Conservation (phyloP, 1,140 invertebrate genomes). For the Dinoponera quadriceps region DNA sequence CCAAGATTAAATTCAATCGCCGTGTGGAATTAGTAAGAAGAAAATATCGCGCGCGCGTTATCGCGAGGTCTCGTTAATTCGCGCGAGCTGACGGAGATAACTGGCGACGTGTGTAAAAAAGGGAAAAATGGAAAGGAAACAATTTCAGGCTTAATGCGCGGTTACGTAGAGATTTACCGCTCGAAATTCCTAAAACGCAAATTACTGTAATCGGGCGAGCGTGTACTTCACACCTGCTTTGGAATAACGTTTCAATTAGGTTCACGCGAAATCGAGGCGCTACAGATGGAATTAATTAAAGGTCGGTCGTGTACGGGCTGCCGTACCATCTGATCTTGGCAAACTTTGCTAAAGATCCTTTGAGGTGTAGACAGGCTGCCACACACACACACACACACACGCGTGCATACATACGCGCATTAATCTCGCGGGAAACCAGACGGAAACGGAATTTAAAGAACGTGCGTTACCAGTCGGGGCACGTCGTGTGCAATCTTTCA, state of each 20-base stretch:
- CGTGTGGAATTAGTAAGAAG: slow-evolving; percentile 13
- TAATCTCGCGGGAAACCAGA: slow-evolving; percentile 36
- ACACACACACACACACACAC: neutral
- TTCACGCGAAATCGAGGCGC: slow-evolving; percentile 40
- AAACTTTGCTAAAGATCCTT: slow-evolving; percentile 54
- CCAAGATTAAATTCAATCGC: slow-evolving; percentile 30
- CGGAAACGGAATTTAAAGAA: slow-evolving; percentile 43
- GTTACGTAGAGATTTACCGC: neutral
- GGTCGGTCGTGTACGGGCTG: neutral
- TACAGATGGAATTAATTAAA: slow-evolving; percentile 53
- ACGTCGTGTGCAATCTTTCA: slow-evolving; percentile 27
- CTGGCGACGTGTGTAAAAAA: neutral
- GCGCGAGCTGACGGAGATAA: neutral
- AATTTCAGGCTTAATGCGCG: neutral
- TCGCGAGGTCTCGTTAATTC: neutral
- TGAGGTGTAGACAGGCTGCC: slow-evolving; percentile 44
- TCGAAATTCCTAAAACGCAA: slow-evolving; percentile 28
- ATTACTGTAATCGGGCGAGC: neutral
- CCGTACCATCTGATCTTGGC: slow-evolving; percentile 42
- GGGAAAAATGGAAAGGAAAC: no score
- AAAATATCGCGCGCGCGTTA: neutral
- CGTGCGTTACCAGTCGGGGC: slow-evolving; percentile 28
- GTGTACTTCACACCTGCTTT: slow-evolving; percentile 1
- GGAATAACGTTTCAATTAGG: slow-evolving; percentile 50
- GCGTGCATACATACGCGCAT: neutral